These are phyloP conservation scores for Monopis laevigella DNA, from an alignment of 2,888 invertebrate species.

Conservation along the genomic window DNA sequence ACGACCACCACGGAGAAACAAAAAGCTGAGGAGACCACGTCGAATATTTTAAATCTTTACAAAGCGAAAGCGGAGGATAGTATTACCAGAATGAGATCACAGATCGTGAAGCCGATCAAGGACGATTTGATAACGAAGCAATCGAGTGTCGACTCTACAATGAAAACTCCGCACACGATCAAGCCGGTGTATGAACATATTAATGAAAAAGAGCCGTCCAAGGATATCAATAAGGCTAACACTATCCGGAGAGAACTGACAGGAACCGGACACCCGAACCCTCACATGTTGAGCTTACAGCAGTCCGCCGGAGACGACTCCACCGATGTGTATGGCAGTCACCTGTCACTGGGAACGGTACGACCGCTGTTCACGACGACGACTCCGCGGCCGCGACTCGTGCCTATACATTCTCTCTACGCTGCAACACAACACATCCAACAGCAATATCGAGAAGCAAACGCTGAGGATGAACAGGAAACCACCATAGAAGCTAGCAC, in stretches of 20 bases:
- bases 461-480: conserved; percentile 42
- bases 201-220: conserved; percentile 47
- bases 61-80: conserved; percentile 40
- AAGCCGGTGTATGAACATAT: conserved; percentile 66
- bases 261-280: conserved; percentile 61
- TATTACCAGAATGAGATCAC: conserved; percentile 33
- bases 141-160: conserved; percentile 31
- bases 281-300: conserved; percentile 64
- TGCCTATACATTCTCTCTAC: conserved; percentile 60
- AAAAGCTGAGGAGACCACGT: conserved; percentile 38
- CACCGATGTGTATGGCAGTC: conserved; percentile 74
- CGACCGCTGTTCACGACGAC: conserved; percentile 76
- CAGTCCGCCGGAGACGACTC: conserved; percentile 73
- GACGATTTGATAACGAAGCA: conserved; percentile 50
- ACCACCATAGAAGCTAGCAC: conserved; percentile 61
- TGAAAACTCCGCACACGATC: conserved; percentile 40
- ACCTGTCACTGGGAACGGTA: conserved; percentile 70
- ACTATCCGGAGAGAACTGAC: conserved; percentile 70
- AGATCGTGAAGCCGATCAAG: conserved; percentile 44
- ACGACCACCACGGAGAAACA: conserved; percentile 34
- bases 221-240: conserved; percentile 58
- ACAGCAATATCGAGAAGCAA: conserved; percentile 45
- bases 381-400: conserved; percentile 61
- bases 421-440: conserved; percentile 57
- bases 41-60: conserved; percentile 41